Conservation (phyloP, 2,113 vertebrate species). For the Pedetes capensis region DNA sequence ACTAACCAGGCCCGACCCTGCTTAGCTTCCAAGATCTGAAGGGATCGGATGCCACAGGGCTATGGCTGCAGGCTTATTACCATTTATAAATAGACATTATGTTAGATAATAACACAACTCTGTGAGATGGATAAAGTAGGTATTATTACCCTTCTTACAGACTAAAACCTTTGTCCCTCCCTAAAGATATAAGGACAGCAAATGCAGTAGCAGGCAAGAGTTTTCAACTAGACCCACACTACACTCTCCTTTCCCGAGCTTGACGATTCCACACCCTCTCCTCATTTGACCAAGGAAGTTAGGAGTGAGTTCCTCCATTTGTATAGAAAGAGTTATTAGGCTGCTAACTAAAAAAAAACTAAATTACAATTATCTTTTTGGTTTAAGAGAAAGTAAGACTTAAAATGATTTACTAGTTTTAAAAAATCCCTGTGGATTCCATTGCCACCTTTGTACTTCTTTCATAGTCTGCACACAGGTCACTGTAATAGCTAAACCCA, state of each 20-base stretch:
- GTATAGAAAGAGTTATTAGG: neutral
- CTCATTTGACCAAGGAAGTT: neutral
- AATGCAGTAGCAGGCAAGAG: neutral
- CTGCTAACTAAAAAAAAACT: neutral
- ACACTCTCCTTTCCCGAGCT: too few relatives aligned
- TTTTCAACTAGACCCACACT: neutral
- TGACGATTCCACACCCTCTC: neutral
- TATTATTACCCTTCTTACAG: neutral
- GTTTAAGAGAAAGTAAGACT: neutral
- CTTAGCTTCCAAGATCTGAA: too few relatives aligned
- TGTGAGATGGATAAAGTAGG: neutral
- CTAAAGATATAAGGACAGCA: neutral
- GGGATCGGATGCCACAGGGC: too few relatives aligned
- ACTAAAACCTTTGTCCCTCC: neutral
- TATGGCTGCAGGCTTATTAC: too few relatives aligned
- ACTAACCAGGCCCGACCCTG: too few relatives aligned
- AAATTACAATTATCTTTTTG: neutral
- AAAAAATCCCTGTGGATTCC: too few relatives aligned
- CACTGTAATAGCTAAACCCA: neutral
- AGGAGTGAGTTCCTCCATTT: neutral
- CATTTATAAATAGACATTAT: neutral
- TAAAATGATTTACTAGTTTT: too few relatives aligned
- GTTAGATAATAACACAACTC: neutral
- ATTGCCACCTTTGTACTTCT: neutral
- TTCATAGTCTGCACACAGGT: neutral